Base-by-base conservation (phyloP, 2,113 vertebrate species). In the Eleginops maclovinus region DNA sequence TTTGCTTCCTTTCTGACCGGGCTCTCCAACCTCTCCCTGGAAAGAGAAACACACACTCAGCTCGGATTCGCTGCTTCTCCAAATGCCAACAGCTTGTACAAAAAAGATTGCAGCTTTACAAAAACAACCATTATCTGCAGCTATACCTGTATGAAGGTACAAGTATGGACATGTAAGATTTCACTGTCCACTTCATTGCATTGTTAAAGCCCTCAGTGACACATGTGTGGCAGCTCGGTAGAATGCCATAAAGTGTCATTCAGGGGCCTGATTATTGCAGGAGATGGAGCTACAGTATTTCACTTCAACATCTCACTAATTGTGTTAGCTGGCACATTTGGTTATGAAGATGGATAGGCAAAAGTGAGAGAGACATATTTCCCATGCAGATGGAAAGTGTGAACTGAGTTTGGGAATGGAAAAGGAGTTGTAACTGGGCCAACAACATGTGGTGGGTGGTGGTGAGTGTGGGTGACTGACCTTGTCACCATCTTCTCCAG, bases 401-500 rank as follows among this genome's bases (percentile, higher is more conserved):
- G 72, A 71, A 62, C 26, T 53, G 10, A 46, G 62, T 70, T 65
- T 44, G 21, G 41, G 16, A 62, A 19, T 17, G 24, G 51, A 70
- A 40, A 47, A 13, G 17, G 19, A 79, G 63, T 3, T 72, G 24
- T 41, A 56, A 75, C 65, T 26, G 63, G 54, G 59, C 46, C 47
- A 54, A 61, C 9, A 53, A n/a, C 17, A 56, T 2, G 17, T 6
- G 58, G 28, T 26, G 0, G 36, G 40, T 17, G 40, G 43, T 10
- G 16, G 8, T 47, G 24, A 9, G 47, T 54, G 31, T 21, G 8
- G 36, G n/a, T 51, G 15, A 86, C 90, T 78, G 24, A 98, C 98
- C 96, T 99, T 99, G 93, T 99, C 98, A 69, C 98, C 98, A 1
- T 99, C 98, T 91, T 99, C 98, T 91, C 98, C 98, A 0, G 98